Evolutionary conservation across 53 echinoderm and acorn worm genomes (phyloP), one percentile per base, ranked within the genome.

Genomic region (Actinopyga echinites): DNA sequence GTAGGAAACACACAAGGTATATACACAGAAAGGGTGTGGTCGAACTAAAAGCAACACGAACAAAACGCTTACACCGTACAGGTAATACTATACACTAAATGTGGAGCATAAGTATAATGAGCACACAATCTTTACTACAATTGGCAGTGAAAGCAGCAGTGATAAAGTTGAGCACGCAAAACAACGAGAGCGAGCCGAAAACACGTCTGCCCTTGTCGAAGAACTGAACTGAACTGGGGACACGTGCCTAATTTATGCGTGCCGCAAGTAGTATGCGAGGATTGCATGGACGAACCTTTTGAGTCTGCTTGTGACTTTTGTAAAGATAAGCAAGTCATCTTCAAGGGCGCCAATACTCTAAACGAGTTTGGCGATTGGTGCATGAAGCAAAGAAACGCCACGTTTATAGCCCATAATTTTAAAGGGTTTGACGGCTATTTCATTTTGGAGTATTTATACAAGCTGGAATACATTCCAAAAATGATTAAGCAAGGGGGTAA

Each of bases 401-500:
- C 62, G 3, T 68, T 74, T 63, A 87, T 75, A 37, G 88, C 88
- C 4, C 88, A 87, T 37, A 87, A 87, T 31, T 58, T 45, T 22
- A 85, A 75, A 17, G 60, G 62, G 0, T 85, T 74, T 30, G 61
- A 85, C 44, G 75, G 74, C 1, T 29, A 83, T 4, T 87, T 87
- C 45, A 64, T 87, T 1, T 57, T 74, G 65, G 34, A 83, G 9
- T 87, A 74, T 36, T 35, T 88, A 29, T 83, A 83, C 12, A n/a
- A 73, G 0, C 37, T 82, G 5, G 44, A 69, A 29, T 69, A 56
- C 64, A 24, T 52, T 22, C 89, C 89, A 5, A 30, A 82, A 5
- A 37, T 89, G 29, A 82, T 89, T n/a, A 57, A 71, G 17, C 53
- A 58, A 24, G 85, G 90, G 25, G 85, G 74, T 15, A 89, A 89